These are phyloP conservation scores for Drosophila quadrilineata DNA, from an alignment of 1,140 invertebrate species.

Conservation along the genomic window DNA sequence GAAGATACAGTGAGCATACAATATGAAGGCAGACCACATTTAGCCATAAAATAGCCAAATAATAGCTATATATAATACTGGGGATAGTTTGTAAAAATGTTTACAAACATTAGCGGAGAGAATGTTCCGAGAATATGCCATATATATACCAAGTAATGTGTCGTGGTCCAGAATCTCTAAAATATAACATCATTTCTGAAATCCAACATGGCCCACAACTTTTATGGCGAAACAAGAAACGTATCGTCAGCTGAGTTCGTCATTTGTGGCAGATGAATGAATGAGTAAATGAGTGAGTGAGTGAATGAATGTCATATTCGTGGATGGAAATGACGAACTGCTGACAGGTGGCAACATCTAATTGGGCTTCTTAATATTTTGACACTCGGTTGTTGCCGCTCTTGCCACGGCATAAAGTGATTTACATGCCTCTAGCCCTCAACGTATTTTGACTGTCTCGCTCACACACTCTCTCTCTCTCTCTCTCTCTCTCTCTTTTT, in stretches of 20 bases:
- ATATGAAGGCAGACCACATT: not conserved
- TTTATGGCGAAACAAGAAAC: conserved; percentile 36
- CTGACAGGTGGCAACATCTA: conserved; percentile 81
- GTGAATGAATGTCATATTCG: conserved; percentile 77
- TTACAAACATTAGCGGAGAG: too few species aligned
- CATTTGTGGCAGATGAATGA: conserved; percentile 70
- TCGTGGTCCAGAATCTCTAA: conserved; percentile 24
- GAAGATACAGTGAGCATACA: not conserved
- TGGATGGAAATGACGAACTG: conserved; percentile 79
- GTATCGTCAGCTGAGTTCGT: conserved; percentile 58
- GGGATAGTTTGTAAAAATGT: too few species aligned
- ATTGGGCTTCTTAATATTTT: conserved; percentile 81
- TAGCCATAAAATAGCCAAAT: not conserved
- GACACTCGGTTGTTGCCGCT: conserved; percentile 66
- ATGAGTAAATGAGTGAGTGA: too few species aligned
- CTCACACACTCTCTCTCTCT: too few species aligned
- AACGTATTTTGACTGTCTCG: conserved; percentile 39
- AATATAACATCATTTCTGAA: conserved; percentile 46
- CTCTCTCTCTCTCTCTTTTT: too few species aligned
- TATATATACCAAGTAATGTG: conserved; percentile 21
- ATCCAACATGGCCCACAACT: conserved; percentile 38
- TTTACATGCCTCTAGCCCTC: conserved; percentile 42
- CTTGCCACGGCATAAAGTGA: conserved; percentile 46
- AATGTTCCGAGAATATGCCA: conserved; percentile 11
- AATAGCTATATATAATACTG: too few species aligned